Percentiles rank a stretch among this genome's conserved stretches.
Conservation (phyloP, 2,888 invertebrate genomes). For the Sphaeridia pumilis region DNA sequence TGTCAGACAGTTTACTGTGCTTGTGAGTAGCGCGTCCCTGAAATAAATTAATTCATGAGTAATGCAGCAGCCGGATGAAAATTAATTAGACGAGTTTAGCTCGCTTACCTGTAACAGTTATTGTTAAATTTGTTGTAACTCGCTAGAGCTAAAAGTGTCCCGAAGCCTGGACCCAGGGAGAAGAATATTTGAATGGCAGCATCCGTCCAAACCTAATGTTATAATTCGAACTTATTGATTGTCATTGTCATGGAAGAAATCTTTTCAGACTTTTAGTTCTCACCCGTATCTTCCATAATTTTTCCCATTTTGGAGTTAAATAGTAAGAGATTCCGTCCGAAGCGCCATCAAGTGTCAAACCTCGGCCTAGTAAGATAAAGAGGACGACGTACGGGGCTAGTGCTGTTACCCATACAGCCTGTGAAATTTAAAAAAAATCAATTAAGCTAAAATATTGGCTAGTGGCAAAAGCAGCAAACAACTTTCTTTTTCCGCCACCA, state of each 20-base stretch:
- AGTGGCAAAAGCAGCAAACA: no score
- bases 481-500: no score
- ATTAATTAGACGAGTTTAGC: no score
- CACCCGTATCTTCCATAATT: constrained; percentile 62
- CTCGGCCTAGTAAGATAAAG: constrained; percentile 68
- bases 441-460: no score
- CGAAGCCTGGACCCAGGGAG: constrained; percentile 84
- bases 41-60: no score
- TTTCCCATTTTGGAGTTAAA: constrained; percentile 78
- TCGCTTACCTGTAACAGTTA: constrained; percentile 54
- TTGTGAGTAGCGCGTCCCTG: constrained; percentile 78
- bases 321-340: constrained; percentile 75
- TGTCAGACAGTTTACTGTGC: constrained; percentile 79
- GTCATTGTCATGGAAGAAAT: neutral
- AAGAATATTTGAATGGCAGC: constrained; percentile 91
- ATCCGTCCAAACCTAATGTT: constrained; percentile 88
- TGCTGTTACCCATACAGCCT: constrained; percentile 94
- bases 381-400: constrained; percentile 83
- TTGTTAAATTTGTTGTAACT: constrained; percentile 92
- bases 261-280: neutral
- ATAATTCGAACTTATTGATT: no score
- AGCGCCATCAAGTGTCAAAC: constrained; percentile 75
- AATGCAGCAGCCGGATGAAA: no score
- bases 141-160: constrained; percentile 74
- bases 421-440: no score